Conservation (phyloP, 2,797 vertebrate species). For the Odontamblyopus lacepedii region DNA sequence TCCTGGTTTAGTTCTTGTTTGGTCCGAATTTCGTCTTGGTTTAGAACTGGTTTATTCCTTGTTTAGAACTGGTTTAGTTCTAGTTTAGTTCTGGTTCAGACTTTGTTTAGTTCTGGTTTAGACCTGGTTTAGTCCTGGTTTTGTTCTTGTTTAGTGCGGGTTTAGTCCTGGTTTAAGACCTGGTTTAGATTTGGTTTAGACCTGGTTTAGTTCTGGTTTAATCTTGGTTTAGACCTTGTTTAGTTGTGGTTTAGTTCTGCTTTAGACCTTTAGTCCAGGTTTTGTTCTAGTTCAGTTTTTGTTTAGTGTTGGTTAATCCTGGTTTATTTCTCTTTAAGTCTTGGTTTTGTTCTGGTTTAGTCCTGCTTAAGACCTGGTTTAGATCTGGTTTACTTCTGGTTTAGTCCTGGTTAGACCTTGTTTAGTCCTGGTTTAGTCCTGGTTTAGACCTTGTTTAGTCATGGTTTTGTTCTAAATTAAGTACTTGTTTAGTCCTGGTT, state of each 20-base stretch:
- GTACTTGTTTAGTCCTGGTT: no score
- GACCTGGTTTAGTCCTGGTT: neutral
- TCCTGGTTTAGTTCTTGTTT: neutral
- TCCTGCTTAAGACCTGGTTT: neutral
- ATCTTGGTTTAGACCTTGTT: neutral
- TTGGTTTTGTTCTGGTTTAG: neutral
- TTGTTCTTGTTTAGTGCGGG: neutral
- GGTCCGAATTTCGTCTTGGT: no score
- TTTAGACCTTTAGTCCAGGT: no score
- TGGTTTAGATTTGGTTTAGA: neutral
- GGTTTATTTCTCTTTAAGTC: neutral
- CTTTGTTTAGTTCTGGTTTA: neutral
- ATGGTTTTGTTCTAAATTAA: neutral
- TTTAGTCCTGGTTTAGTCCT: no score
- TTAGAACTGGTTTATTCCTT: neutral
- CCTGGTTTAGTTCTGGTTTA: neutral
- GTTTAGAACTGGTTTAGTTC: no score
- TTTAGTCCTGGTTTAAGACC: no score
- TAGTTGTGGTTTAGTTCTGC: neutral
- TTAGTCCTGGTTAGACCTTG: no score
- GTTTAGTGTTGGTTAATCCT: no score
- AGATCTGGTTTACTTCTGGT: neutral
- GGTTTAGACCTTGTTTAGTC: neutral
- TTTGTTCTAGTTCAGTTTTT: no score
- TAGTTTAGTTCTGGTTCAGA: neutral